Evolutionary conservation across 2,113 vertebrate genomes (phyloP).

Genomic region (Seriola aureovittata): DNA sequence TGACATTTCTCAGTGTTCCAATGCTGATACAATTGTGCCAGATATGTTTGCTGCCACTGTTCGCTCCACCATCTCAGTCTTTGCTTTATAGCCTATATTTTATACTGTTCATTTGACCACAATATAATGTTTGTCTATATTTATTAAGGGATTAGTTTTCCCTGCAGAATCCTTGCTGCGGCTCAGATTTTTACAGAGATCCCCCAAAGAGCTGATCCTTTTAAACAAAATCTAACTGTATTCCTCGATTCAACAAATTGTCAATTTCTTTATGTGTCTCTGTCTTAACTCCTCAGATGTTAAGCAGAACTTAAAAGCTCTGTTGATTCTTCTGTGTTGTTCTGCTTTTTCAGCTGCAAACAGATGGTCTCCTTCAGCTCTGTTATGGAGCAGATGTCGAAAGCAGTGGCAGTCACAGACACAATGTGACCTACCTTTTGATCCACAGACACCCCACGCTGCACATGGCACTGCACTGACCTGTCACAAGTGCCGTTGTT

Average conservation of each 20-base stretch:
- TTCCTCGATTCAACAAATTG: not conserved
- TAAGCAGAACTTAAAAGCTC: slow-evolving; percentile 51
- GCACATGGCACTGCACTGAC: slow-evolving; percentile 53
- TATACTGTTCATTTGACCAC: not conserved
- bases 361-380: slow-evolving; percentile 73
- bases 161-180: not conserved
- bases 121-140: not conserved
- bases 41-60: not conserved
- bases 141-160: not conserved
- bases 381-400: slow-evolving; percentile 69
- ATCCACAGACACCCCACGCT: slow-evolving; percentile 56
- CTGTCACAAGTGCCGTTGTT: slow-evolving; percentile 55
- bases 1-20: not conserved
- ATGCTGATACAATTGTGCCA: not conserved
- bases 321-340: slow-evolving; percentile 46
- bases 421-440: slow-evolving; percentile 76
- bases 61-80: not conserved
- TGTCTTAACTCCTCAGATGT: slow-evolving; percentile 23
- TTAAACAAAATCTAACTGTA: slow-evolving; percentile 12
- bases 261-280: not conserved
- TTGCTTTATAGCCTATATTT: not conserved
- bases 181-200: not conserved
- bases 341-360: slow-evolving; percentile 55
- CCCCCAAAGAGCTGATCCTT: not conserved
- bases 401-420: slow-evolving; percentile 59